These are phyloP conservation scores for Xestia xanthographa DNA, from an alignment of 2,888 invertebrate species.

Conservation along the genomic window DNA sequence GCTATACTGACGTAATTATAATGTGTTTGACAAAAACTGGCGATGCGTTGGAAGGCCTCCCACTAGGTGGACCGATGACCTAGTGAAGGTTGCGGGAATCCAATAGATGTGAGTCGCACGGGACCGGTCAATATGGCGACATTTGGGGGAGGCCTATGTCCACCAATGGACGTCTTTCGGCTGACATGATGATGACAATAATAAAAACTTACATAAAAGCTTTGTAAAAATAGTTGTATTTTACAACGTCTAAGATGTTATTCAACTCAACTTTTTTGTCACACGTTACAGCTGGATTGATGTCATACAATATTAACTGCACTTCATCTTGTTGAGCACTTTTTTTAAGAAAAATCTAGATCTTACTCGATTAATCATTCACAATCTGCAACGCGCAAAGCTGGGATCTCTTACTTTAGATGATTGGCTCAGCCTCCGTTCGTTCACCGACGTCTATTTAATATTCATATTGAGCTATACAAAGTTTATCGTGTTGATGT, in stretches of 20 bases:
- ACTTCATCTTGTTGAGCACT: background rate
- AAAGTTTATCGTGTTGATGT: conserved; percentile 17
- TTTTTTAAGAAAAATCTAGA: conserved; percentile 15
- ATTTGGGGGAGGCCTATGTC: too few relatives aligned
- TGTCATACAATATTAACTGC: background rate
- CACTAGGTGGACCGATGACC: too few relatives aligned
- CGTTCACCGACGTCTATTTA: conserved; percentile 7
- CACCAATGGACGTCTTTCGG: too few relatives aligned
- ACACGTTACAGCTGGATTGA: background rate
- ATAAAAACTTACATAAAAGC: background rate
- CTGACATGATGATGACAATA: too few relatives aligned
- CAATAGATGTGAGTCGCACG: too few relatives aligned
- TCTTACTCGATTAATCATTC: conserved; percentile 48
- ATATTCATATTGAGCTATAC: conserved; percentile 17
- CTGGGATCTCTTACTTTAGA: conserved; percentile 31
- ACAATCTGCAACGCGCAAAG: conserved; percentile 34
- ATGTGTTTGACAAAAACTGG: too few relatives aligned
- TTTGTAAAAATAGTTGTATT: background rate
- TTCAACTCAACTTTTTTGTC: background rate
- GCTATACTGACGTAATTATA: too few relatives aligned
- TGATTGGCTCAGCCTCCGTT: conserved; percentile 29
- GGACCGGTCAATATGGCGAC: too few relatives aligned
- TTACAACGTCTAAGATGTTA: background rate
- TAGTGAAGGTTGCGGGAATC: too few relatives aligned
- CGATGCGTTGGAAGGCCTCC: too few relatives aligned